A percentile compares a stretch with the other conserved stretches of the same genome.
Conservation (phyloP, 2,888 invertebrate genomes). For the Caenorhabditis doughertyi region DNA sequence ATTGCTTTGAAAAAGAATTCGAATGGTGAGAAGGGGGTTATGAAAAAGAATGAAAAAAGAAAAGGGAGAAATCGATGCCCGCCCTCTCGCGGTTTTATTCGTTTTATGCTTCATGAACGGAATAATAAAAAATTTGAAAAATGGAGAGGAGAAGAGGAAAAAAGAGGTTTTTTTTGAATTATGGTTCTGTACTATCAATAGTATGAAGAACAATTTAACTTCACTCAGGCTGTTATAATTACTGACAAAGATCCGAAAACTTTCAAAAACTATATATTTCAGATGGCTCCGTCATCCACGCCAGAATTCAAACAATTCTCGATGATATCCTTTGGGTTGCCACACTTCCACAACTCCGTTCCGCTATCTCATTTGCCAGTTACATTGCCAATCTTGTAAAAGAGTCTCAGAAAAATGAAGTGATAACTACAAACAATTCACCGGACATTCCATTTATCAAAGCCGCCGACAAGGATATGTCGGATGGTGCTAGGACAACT, state of each 20-base stretch:
- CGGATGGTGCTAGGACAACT: slow-evolving; percentile 84
- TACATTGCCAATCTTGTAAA: slow-evolving; percentile 90
- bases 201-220: too few relatives aligned
- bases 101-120: not conserved
- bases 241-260: too few relatives aligned
- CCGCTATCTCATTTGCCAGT: slow-evolving; percentile 89
- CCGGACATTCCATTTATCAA: slow-evolving; percentile 9
- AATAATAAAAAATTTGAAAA: not conserved
- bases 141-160: not conserved
- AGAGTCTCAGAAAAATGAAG: slow-evolving; percentile 84
- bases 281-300: slow-evolving; percentile 96
- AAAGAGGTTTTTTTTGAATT: too few relatives aligned
- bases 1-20: slow-evolving; percentile 93
- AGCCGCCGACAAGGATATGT: slow-evolving; percentile 8
- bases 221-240: too few relatives aligned
- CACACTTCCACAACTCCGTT: slow-evolving; percentile 82
- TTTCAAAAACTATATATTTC: slow-evolving; percentile 70
- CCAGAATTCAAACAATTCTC: slow-evolving; percentile 92
- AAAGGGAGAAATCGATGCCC: not conserved
- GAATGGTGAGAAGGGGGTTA: slow-evolving; percentile 69
- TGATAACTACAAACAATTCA: slow-evolving; percentile 36
- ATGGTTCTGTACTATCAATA: too few relatives aligned
- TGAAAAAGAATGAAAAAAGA: not conserved
- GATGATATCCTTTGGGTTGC: slow-evolving; percentile 96
- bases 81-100: too few relatives aligned